phyloP scores from a whole-genome alignment of 1,140 invertebrate species.

The Drosophila arizonae region DNA sequence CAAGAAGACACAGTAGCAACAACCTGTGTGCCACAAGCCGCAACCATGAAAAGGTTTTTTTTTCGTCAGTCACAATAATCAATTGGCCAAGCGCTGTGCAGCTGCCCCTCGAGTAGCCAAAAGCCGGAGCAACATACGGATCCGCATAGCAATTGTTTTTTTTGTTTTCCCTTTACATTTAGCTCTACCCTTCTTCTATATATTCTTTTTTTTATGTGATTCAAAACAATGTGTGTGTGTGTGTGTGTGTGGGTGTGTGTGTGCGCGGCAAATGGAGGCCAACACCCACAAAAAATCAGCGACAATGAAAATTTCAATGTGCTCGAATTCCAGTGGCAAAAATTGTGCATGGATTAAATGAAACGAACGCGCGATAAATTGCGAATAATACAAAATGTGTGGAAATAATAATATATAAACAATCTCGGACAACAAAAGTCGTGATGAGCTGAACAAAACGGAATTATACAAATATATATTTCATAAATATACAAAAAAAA shows the following conservation, averaged over 20 bases:
- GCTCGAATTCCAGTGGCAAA: slow-evolving; percentile 3
- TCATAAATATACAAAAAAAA: too few species aligned
- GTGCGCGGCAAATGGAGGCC: slow-evolving; percentile 3
- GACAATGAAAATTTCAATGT: background rate
- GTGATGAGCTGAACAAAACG: too few species aligned
- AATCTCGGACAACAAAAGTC: too few species aligned
- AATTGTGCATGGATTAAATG: slow-evolving; percentile 7
- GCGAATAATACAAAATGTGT: background rate
- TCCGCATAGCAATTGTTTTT: slow-evolving; percentile 13
- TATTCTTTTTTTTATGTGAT: slow-evolving; percentile 19
- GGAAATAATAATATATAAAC: background rate
- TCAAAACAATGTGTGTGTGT: slow-evolving; percentile 9
- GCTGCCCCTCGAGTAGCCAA: slow-evolving; percentile 20
- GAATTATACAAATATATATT: too few species aligned
- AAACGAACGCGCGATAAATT: background rate
- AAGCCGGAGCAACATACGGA: slow-evolving; percentile 16
- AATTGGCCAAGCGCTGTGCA: slow-evolving; percentile 67
- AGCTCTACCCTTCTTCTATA: background rate
- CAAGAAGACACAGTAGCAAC: slow-evolving; percentile 41
- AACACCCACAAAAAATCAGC: slow-evolving; percentile 2
- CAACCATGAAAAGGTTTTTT: slow-evolving; percentile 79
- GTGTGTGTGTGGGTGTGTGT: slow-evolving; percentile 40
- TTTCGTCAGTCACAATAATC: slow-evolving; percentile 68
- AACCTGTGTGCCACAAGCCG: slow-evolving; percentile 47
- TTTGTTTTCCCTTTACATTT: slow-evolving; percentile 26